phyloP scores from a whole-genome alignment of 2,113 vertebrate species.

The Callipepla squamata region DNA sequence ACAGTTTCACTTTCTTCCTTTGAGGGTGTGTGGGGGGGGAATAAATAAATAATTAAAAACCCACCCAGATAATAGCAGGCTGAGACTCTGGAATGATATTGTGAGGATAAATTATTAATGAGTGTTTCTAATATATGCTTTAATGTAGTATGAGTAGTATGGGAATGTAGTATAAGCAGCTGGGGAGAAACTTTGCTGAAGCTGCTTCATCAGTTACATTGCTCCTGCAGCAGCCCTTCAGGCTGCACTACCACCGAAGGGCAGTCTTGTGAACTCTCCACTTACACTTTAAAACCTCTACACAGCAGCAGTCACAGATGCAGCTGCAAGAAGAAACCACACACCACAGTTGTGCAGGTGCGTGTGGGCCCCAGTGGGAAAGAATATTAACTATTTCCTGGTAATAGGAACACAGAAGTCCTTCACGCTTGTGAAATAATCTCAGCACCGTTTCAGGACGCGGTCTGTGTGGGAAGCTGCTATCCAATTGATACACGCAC shows the following conservation, averaged over 20 bases:
- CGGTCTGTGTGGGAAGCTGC: not conserved
- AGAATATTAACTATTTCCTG: slow-evolving; percentile 81
- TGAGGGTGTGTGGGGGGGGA: not conserved
- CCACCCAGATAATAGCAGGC: not conserved
- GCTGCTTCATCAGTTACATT: slow-evolving; percentile 7
- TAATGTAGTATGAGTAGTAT: not conserved
- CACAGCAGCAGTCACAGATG: slow-evolving; percentile 72
- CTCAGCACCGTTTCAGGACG: slow-evolving; percentile 7
- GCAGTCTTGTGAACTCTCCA: slow-evolving; percentile 61
- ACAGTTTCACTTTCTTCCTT: not conserved
- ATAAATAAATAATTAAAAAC: not conserved
- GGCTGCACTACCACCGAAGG: slow-evolving; percentile 47
- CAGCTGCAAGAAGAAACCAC: slow-evolving; percentile 83
- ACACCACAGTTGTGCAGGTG: slow-evolving; percentile 83
- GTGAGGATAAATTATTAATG: not conserved
- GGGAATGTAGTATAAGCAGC: not conserved
- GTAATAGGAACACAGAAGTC: slow-evolving; percentile 59
- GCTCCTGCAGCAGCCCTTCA: slow-evolving; percentile 51
- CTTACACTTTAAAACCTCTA: slow-evolving; percentile 66
- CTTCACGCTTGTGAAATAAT: not conserved
- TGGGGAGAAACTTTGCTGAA: not conserved
- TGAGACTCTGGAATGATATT: not conserved
- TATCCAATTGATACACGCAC: not conserved
- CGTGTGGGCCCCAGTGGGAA: slow-evolving; percentile 73
- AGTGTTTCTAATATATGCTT: not conserved